These are phyloP conservation scores for Monoplex corrugatus DNA, from an alignment of 2,888 invertebrate species.

Conservation along the genomic window DNA sequence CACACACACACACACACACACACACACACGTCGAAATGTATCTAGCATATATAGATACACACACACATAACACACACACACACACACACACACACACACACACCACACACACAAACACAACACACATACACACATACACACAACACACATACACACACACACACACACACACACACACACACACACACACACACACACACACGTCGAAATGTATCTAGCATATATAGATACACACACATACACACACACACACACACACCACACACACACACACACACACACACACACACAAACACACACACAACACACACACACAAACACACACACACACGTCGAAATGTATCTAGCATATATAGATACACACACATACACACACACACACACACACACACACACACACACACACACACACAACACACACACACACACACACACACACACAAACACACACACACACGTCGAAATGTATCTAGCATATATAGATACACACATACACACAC, in stretches of 20 bases:
- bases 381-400: constrained; percentile 19
- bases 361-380: constrained; percentile 19
- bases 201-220: background rate
- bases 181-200: constrained; percentile 25
- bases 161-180: background rate
- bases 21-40: too few species aligned
- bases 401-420: constrained; percentile 40
- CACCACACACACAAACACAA: too few species aligned
- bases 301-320: background rate
- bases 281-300: background rate
- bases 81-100: too few species aligned
- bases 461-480: too few species aligned
- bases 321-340: background rate
- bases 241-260: background rate
- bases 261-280: background rate
- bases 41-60: too few species aligned
- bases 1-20: too few species aligned
- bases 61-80: too few species aligned
- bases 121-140: too few species aligned
- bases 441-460: constrained; percentile 4
- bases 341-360: background rate
- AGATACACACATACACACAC: background rate
- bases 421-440: constrained; percentile 14
- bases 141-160: background rate
- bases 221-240: background rate